phyloP scores from a whole-genome alignment of 2,888 invertebrate species.

The Sphinx pinastri region DNA sequence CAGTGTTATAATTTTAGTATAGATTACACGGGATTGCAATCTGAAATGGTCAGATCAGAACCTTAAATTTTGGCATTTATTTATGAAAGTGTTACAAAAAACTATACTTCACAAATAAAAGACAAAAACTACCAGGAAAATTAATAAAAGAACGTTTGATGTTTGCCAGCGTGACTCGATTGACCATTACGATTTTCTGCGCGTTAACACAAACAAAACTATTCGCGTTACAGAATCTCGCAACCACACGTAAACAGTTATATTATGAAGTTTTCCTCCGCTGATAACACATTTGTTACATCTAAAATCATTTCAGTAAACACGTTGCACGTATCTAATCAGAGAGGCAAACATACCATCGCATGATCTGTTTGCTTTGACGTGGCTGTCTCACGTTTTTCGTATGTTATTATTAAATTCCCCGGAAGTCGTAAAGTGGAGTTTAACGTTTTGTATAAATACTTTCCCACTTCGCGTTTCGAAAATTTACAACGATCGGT shows the following conservation, averaged over 20 bases:
- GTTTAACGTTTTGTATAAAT: constrained; percentile 20
- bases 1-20: no score
- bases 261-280: neutral
- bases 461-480: constrained; percentile 11
- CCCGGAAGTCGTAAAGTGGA: constrained; percentile 22
- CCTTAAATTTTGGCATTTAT: neutral
- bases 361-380: constrained; percentile 15
- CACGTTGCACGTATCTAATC: constrained; percentile 19
- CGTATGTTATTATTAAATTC: constrained; percentile 20
- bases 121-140: neutral
- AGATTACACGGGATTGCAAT: no score
- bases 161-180: neutral
- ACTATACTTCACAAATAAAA: neutral
- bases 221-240: neutral
- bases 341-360: constrained; percentile 5
- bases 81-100: no score
- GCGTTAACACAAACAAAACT: no score
- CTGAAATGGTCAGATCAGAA: neutral
- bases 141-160: no score
- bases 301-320: constrained; percentile 18
- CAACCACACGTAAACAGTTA: neutral
- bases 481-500: neutral
- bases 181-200: neutral
- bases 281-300: constrained; percentile 6
- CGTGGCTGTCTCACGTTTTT: constrained; percentile 23